These are phyloP conservation scores for Enteromius mattozi DNA, from an alignment of 2,797 vertebrate species.

Conservation along the genomic window DNA sequence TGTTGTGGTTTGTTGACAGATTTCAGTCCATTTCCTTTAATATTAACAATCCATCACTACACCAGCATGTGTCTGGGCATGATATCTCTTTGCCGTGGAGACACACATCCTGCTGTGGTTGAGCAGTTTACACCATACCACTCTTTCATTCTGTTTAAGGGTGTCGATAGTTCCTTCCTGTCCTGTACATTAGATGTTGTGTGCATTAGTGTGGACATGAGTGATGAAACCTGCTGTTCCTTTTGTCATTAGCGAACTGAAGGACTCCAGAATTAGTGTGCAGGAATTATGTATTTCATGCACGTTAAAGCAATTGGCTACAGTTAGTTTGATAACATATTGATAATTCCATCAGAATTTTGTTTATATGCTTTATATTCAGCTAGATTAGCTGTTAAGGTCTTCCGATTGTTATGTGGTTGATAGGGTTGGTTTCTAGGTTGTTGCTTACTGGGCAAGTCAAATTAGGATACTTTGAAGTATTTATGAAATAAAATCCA, in stretches of 20 bases:
- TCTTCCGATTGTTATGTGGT: neutral
- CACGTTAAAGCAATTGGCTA: neutral
- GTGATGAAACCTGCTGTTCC: slow-evolving; percentile 1
- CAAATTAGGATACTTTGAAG: neutral
- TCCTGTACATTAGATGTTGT: slow-evolving; percentile 5
- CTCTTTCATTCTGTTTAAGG: slow-evolving; percentile 13
- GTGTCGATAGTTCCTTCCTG: slow-evolving; percentile 48
- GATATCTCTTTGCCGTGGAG: slow-evolving; percentile 26
- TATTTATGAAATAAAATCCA: neutral
- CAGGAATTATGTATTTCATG: neutral
- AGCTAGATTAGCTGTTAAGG: neutral
- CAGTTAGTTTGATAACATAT: neutral
- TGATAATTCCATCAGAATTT: neutral
- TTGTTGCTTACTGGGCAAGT: neutral
- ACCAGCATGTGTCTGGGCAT: neutral
- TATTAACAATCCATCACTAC: neutral
- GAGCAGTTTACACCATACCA: slow-evolving; percentile 21
- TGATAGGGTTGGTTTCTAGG: neutral
- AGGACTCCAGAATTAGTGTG: neutral
- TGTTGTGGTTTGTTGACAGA: neutral
- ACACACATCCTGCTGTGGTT: slow-evolving; percentile 55
- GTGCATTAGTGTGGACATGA: slow-evolving; percentile 16
- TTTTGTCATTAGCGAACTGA: neutral
- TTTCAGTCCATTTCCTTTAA: neutral
- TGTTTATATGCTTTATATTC: neutral